Conservation (phyloP, 2,888 invertebrate genomes). For the Bedellia somnulentella region DNA sequence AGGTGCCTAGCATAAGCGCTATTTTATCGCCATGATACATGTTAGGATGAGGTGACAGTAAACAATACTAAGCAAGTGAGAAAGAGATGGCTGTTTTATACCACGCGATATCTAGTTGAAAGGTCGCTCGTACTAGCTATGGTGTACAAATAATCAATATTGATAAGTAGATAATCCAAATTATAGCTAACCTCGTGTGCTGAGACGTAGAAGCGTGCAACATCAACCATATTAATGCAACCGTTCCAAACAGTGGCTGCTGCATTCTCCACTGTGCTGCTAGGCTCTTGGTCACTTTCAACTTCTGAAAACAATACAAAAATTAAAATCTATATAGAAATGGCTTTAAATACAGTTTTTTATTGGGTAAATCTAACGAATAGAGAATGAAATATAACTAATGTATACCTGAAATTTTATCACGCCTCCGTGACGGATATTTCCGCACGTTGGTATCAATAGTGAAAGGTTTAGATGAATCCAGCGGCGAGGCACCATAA, state of each 20-base stretch:
- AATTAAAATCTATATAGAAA: too few relatives aligned
- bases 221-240: conserved; percentile 86
- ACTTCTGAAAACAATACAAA: conserved; percentile 28
- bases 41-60: too few relatives aligned
- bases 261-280: conserved; percentile 68
- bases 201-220: conserved; percentile 82
- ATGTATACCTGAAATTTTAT: conserved; percentile 37
- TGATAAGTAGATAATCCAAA: too few relatives aligned
- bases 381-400: too few relatives aligned
- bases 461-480: conserved; percentile 28
- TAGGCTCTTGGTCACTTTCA: conserved; percentile 77
- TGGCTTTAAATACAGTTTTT: too few relatives aligned
- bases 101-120: too few relatives aligned
- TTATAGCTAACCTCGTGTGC: conserved; percentile 76
- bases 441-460: conserved; percentile 22
- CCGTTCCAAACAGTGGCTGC: conserved; percentile 75
- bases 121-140: too few relatives aligned
- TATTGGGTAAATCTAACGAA: too few relatives aligned
- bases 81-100: too few relatives aligned
- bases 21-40: too few relatives aligned
- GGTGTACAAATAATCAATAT: not conserved
- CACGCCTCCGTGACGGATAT: conserved; percentile 21
- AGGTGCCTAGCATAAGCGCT: too few relatives aligned
- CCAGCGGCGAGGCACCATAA: conserved; percentile 25
- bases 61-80: too few relatives aligned